These are phyloP conservation scores for Leptopilina drosophilae DNA, from an alignment of 2,888 invertebrate species.

Conservation along the genomic window DNA sequence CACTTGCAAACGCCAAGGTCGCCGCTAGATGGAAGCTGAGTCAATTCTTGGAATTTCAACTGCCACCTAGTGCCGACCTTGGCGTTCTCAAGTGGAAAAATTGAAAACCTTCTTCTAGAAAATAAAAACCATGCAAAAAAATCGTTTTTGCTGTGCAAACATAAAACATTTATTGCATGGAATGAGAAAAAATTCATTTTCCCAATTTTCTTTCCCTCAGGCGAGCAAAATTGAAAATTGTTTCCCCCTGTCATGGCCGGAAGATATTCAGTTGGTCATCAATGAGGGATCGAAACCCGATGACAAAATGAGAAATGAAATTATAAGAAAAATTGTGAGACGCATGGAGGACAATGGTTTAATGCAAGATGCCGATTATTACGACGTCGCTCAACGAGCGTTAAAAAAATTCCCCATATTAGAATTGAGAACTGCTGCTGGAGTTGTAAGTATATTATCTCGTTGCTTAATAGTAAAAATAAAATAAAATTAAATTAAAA, in stretches of 20 bases:
- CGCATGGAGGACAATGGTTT: background rate
- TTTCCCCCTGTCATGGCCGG: constrained; percentile 11
- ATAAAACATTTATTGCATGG: too few species aligned
- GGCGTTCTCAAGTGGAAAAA: too few species aligned
- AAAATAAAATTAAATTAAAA: too few species aligned
- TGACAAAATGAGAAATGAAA: constrained; percentile 7
- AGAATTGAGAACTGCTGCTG: background rate
- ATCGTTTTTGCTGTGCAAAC: too few species aligned
- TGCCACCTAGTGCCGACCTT: too few species aligned
- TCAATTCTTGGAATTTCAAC: too few species aligned
- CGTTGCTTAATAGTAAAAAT: too few species aligned
- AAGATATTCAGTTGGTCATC: background rate
- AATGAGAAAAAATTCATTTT: too few species aligned
- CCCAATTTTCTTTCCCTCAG: background rate
- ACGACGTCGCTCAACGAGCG: background rate
- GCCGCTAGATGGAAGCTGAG: too few species aligned
- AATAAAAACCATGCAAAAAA: too few species aligned
- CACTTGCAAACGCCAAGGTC: too few species aligned
- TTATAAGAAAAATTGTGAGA: constrained; percentile 24
- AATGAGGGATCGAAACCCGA: background rate
- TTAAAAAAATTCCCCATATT: background rate
- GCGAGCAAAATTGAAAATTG: constrained; percentile 5
- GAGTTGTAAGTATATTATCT: constrained; percentile 7
- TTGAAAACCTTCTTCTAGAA: too few species aligned
- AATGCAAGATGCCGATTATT: background rate